These are phyloP conservation scores for Drosophila pandora DNA, from an alignment of 1,140 invertebrate genomes.

Conservation along the genomic window DNA sequence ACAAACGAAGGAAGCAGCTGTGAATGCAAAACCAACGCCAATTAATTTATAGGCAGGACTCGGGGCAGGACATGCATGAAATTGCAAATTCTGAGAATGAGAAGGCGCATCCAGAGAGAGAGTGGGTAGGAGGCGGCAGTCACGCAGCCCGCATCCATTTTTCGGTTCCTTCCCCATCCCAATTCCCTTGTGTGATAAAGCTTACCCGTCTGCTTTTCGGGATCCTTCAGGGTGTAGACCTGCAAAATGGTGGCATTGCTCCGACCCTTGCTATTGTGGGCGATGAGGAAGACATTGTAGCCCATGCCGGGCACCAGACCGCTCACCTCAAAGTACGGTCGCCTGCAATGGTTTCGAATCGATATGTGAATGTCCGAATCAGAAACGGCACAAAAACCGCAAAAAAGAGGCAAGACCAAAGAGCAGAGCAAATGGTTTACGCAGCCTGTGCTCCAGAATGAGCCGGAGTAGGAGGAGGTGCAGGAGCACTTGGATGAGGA, in stretches of 20 bases:
- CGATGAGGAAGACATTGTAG: slow-evolving; percentile 88
- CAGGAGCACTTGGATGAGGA: slow-evolving; percentile 7
- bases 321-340: slow-evolving; percentile 87
- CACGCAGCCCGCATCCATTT: slow-evolving; percentile 23
- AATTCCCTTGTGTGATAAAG: slow-evolving; percentile 16
- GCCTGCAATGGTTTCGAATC: slow-evolving; percentile 72
- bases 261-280: slow-evolving; percentile 89
- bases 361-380: slow-evolving; percentile 67
- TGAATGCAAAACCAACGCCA: slow-evolving; percentile 52
- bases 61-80: slow-evolving; percentile 66
- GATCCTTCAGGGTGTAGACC: slow-evolving; percentile 90
- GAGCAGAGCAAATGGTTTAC: slow-evolving; percentile 58
- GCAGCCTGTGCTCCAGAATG: background rate
- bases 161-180: background rate
- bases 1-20: slow-evolving; percentile 49
- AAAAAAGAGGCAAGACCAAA: slow-evolving; percentile 30
- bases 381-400: slow-evolving; percentile 34
- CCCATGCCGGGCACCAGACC: slow-evolving; percentile 88
- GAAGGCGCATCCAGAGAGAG: background rate
- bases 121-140: background rate
- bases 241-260: slow-evolving; percentile 87
- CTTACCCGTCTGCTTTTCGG: slow-evolving; percentile 91
- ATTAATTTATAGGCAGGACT: slow-evolving; percentile 70
- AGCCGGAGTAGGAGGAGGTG: slow-evolving; percentile 4
- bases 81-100: slow-evolving; percentile 53